Conservation (phyloP, 2,888 invertebrate species). For the Reticulitermes lucifugus region DNA sequence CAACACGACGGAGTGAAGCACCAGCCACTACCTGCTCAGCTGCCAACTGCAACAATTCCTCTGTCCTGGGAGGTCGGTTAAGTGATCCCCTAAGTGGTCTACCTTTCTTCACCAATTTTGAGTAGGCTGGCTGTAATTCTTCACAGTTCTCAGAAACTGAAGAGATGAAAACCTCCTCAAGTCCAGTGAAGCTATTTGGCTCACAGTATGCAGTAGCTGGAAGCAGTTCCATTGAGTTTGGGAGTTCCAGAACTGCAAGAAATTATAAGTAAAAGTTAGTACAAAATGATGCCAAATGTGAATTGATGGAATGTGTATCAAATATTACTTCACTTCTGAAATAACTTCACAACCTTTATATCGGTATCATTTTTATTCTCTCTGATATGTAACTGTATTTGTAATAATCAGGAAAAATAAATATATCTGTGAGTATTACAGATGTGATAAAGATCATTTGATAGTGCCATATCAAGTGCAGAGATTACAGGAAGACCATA, state of each 20-base stretch:
- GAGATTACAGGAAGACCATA: too few relatives aligned
- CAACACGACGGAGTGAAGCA: conserved; percentile 42
- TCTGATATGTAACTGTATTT: too few relatives aligned
- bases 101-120: neutral
- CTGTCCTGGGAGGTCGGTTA: neutral
- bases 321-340: too few relatives aligned
- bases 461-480: too few relatives aligned
- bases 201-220: neutral
- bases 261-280: neutral
- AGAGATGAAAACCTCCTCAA: neutral
- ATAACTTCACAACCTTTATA: too few relatives aligned
- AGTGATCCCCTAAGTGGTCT: neutral
- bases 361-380: too few relatives aligned
- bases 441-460: too few relatives aligned
- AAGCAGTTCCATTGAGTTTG: neutral
- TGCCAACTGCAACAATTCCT: conserved; percentile 9
- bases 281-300: too few relatives aligned
- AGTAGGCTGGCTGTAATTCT: neutral
- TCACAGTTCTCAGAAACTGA: neutral
- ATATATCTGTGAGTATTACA: too few relatives aligned
- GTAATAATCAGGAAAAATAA: too few relatives aligned
- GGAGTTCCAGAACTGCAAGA: conserved; percentile 9
- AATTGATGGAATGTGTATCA: too few relatives aligned
- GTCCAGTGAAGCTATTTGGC: neutral
- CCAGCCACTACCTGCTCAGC: conserved; percentile 38